phyloP scores from a whole-genome alignment of 2,113 vertebrate species.

The Corythornis madagascariensis region DNA sequence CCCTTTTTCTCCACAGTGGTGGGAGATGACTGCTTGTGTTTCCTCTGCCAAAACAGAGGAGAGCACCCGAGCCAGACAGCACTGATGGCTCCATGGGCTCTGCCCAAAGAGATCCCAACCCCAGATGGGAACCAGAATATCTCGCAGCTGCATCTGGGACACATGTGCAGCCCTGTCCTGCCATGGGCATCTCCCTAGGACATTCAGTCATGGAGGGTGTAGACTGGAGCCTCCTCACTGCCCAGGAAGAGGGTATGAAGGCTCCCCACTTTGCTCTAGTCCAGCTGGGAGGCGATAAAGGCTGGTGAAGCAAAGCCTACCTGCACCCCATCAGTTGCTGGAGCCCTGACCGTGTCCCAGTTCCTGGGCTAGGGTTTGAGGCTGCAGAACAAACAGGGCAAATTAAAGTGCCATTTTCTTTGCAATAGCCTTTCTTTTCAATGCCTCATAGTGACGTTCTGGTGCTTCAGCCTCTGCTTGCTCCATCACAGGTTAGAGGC shows the following conservation, averaged over 20 bases:
- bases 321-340: fast-evolving
- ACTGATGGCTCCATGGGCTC: background rate
- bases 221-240: background rate
- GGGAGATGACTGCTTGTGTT: fast-evolving
- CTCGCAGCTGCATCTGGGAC: fast-evolving
- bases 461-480: background rate
- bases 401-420: background rate
- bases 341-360: fast-evolving
- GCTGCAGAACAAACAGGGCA: background rate
- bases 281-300: background rate
- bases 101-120: background rate
- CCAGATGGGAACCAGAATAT: background rate
- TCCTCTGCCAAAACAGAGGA: background rate
- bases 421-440: background rate
- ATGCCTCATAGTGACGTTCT: fast-evolving
- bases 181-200: background rate
- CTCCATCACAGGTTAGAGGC: background rate
- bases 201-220: fast-evolving
- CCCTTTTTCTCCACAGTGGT: background rate
- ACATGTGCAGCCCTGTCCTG: background rate
- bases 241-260: fast-evolving
- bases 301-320: background rate
- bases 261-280: background rate
- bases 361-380: background rate
- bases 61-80: fast-evolving